Percentiles rank a stretch among this genome's conserved stretches.
phyloP scores from a whole-genome alignment of 1,140 invertebrate genomes.

The Drosophila nebulosa region DNA sequence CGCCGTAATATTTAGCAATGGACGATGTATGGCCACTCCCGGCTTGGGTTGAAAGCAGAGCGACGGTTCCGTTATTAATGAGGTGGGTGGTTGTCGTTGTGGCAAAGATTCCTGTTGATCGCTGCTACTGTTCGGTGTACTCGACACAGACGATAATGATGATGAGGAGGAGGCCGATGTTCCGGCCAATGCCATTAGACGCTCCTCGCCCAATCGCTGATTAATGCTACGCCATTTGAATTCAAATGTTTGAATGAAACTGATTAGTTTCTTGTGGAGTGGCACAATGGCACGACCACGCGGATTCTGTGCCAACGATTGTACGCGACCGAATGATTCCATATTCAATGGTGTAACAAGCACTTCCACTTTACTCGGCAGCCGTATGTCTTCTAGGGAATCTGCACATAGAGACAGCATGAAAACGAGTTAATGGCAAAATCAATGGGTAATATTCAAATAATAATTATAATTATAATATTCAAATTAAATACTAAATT shows the following conservation, averaged over 20 bases:
- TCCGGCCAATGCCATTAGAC: background rate
- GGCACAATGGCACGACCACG: slow-evolving; percentile 88
- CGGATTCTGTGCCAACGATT: slow-evolving; percentile 95
- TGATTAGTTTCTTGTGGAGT: slow-evolving; percentile 88
- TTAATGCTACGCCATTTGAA: slow-evolving; percentile 86
- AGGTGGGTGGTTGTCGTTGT: background rate
- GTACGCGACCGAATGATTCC: slow-evolving; percentile 91
- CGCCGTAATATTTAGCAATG: slow-evolving; percentile 87
- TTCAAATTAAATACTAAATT: no score
- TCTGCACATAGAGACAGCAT: slow-evolving; percentile 81
- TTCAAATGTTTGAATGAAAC: slow-evolving; percentile 89
- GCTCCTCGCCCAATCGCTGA: slow-evolving; percentile 81
- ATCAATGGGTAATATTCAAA: no score
- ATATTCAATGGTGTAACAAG: slow-evolving; percentile 89
- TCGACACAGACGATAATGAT: background rate
- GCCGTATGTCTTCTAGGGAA: slow-evolving; percentile 88
- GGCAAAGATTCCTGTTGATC: background rate
- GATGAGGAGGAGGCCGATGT: background rate
- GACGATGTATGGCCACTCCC: slow-evolving; percentile 85
- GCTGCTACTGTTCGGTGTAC: slow-evolving; percentile 1
- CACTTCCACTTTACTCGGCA: slow-evolving; percentile 90
- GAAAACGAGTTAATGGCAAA: no score
- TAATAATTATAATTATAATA: no score
- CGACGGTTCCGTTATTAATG: slow-evolving; percentile 38
- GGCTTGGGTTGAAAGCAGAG: slow-evolving; percentile 76